Evolutionary conservation across 2,888 invertebrate species (phyloP).

Genomic region (Anticlea derivata): DNA sequence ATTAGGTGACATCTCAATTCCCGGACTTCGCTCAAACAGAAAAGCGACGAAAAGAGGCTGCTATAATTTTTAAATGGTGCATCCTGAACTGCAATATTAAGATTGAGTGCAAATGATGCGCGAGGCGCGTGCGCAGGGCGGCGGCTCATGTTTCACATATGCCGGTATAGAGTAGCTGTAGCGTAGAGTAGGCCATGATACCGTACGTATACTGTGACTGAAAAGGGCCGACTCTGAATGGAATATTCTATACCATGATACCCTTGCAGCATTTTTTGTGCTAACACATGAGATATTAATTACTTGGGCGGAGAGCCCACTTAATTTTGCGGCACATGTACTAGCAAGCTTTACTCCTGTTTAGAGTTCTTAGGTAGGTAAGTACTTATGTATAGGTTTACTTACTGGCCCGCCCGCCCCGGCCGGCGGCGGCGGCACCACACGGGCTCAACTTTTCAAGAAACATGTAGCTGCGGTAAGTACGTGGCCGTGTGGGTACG

Average conservation of each 20-base stretch:
- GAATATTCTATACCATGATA: slow-evolving; percentile 37
- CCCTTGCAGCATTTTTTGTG: slow-evolving; percentile 56
- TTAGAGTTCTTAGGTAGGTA: not conserved
- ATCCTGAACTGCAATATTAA: slow-evolving; percentile 73
- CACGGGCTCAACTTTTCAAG: too few relatives aligned
- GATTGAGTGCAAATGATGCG: slow-evolving; percentile 78
- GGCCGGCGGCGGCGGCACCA: too few relatives aligned
- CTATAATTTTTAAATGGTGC: slow-evolving; percentile 77
- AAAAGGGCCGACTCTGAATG: slow-evolving; percentile 26
- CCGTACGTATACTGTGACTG: slow-evolving; percentile 28
- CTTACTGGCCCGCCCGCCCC: too few relatives aligned
- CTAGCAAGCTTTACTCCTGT: slow-evolving; percentile 28
- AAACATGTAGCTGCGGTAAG: too few relatives aligned
- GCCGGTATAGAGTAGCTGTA: slow-evolving; percentile 41
- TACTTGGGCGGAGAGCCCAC: slow-evolving; percentile 69
- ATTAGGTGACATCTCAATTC: slow-evolving; percentile 41
- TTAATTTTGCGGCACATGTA: slow-evolving; percentile 69
- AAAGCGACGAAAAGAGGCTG: slow-evolving; percentile 56
- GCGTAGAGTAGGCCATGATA: slow-evolving; percentile 23
- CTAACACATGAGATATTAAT: slow-evolving; percentile 74
- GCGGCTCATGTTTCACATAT: slow-evolving; percentile 56
- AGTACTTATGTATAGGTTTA: too few relatives aligned
- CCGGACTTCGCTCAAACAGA: slow-evolving; percentile 51
- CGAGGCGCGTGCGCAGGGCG: slow-evolving; percentile 68
- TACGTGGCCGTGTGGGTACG: too few relatives aligned